Base-by-base conservation (phyloP, 2,113 vertebrate species). In the Leucosticte australis region DNA sequence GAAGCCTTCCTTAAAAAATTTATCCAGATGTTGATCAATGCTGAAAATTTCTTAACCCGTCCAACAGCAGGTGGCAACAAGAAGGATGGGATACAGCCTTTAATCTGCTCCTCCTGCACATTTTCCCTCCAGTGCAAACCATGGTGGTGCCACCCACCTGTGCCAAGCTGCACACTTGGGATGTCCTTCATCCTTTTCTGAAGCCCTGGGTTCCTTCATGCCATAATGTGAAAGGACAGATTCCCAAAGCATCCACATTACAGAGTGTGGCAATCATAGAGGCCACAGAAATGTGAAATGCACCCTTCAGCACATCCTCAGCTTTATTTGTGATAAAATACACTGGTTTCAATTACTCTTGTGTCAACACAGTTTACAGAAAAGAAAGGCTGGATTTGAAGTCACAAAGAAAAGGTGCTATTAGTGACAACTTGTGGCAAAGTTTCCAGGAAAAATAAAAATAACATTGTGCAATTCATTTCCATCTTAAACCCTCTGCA, bases 321-420 rank as follows among this genome's bases (percentile, higher is more conserved):
- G 71, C n/a, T 80, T 83, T 80, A 26, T 88, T 67, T 89, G 39
- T 33, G 71, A 62, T 50, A 77, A 42, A 33, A 59, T 50, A 41
- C 46, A 8, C 9, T 63, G 46, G 33, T 89, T 92, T 91, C 49
- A 62, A 18, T 82, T 76, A 59, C 33, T 82, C 15, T 39, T 76
- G 50, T 60, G 37, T 71, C 74, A 91, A 46, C 39, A 49, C 13
- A 37, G 62, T 92, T 92, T 91, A 68, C n/a, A 68, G 80, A 75
- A 76, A 24, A 83, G 37, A 80, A 68, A 13, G 1, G 1, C 24
- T 55, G 11, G 75, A 69, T 92, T 65, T 65, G 49, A 87, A 87
- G 46, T 79, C 62, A 57, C 77, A 87, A 89, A 60, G 52, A 87
- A 84, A 88, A 91, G n/a, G 11, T 23, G 71, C 35, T 44, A 28